Conservation (phyloP, 2,113 vertebrate genomes). For the Cephalopholis sonnerati region DNA sequence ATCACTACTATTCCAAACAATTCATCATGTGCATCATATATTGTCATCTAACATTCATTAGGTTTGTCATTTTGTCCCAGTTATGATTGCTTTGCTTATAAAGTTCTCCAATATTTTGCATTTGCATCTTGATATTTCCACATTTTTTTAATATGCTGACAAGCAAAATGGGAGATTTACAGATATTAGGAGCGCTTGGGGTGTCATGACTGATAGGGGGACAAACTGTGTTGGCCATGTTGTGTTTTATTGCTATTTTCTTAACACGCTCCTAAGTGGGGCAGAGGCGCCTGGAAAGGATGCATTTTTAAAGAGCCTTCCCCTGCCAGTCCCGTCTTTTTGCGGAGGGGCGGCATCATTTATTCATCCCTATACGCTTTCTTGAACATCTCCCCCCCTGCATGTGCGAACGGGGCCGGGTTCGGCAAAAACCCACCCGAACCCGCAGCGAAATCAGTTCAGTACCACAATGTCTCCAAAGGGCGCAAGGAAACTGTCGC, state of each 20-base stretch:
- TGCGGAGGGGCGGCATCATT: constrained; percentile 72
- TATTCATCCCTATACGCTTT: constrained; percentile 79
- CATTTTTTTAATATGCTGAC: neutral
- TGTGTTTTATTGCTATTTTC: constrained; percentile 50
- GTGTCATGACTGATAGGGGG: neutral
- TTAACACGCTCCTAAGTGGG: constrained; percentile 75
- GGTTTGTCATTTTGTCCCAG: constrained; percentile 14
- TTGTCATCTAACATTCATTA: constrained; percentile 8
- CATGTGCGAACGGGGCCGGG: constrained; percentile 55
- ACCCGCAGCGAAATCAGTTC: constrained; percentile 54
- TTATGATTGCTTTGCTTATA: neutral
- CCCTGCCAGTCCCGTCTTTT: constrained; percentile 66
- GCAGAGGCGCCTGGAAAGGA: constrained; percentile 76
- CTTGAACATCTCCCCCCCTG: constrained; percentile 62
- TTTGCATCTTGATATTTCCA: neutral
- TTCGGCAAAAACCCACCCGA: constrained; percentile 3
- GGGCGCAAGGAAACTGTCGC: constrained; percentile 67
- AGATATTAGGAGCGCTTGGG: neutral
- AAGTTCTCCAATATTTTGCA: neutral
- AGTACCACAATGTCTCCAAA: constrained; percentile 51
- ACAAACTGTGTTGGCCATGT: constrained; percentile 3
- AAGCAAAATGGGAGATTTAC: neutral
- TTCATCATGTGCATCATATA: constrained; percentile 5
- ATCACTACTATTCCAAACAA: neutral
- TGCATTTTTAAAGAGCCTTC: constrained; percentile 80